Evolutionary conservation across 2,888 invertebrate genomes (phyloP).

Genomic region (Thereva nobilitata): DNA sequence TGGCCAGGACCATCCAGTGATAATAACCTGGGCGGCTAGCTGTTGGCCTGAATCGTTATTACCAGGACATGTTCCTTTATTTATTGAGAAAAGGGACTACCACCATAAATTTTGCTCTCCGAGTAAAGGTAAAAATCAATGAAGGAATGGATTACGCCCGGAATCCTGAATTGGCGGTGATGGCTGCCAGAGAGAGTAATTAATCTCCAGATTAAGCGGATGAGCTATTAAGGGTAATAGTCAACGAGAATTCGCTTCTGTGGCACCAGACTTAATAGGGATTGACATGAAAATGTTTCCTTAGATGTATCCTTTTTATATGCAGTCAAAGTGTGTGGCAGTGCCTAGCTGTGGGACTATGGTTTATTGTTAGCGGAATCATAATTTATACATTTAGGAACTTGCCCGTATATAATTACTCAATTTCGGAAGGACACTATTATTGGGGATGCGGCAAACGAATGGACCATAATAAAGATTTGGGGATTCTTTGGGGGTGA

Average conservation of each 20-base stretch:
- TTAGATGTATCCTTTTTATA: too few relatives aligned
- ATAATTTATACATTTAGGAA: too few relatives aligned
- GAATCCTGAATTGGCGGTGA: slow-evolving; percentile 12
- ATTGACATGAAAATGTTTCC: neutral
- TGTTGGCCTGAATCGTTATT: slow-evolving; percentile 30
- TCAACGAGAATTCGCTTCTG: neutral
- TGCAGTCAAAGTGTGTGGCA: too few relatives aligned
- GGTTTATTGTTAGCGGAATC: too few relatives aligned
- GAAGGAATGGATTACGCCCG: slow-evolving; percentile 17
- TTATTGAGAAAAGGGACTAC: slow-evolving; percentile 14
- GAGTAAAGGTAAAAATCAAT: slow-evolving; percentile 25
- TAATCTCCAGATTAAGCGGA: slow-evolving; percentile 18
- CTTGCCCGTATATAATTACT: too few relatives aligned
- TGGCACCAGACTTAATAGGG: neutral
- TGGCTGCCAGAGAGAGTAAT: slow-evolving; percentile 19
- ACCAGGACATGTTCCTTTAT: slow-evolving; percentile 28
- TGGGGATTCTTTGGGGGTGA: too few relatives aligned
- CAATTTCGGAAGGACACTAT: too few relatives aligned
- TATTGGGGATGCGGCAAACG: too few relatives aligned
- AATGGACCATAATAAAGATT: too few relatives aligned
- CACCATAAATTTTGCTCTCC: slow-evolving; percentile 1
- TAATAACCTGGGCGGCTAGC: slow-evolving; percentile 19
- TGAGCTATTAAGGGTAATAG: slow-evolving; percentile 6
- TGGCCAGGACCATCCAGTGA: slow-evolving; percentile 1
- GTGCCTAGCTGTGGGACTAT: too few relatives aligned